A percentile compares a stretch with the other conserved stretches of the same genome.
phyloP scores from a whole-genome alignment of 2,888 invertebrate species.

The Caenorhabditis sp. region DNA sequence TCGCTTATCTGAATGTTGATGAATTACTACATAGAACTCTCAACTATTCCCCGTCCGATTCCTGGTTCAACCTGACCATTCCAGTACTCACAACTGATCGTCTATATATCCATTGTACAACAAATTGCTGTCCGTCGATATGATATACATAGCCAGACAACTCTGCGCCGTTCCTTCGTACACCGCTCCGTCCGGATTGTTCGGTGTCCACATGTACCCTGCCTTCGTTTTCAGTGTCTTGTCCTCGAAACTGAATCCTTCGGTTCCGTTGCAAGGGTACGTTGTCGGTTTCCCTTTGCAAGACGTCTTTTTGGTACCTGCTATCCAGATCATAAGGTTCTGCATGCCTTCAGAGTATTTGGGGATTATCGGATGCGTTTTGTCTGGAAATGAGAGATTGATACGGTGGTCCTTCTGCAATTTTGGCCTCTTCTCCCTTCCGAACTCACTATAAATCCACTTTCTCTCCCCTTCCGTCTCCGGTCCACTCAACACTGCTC shows the following conservation, averaged over 20 bases:
- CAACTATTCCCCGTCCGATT: background rate
- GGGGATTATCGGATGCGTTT: background rate
- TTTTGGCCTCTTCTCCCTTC: no score
- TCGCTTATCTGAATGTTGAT: no score
- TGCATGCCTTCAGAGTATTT: no score
- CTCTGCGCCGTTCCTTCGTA: background rate
- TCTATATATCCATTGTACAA: background rate
- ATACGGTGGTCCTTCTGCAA: background rate
- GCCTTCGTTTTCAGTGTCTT: background rate
- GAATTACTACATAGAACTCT: no score
- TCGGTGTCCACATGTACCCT: conserved; percentile 4
- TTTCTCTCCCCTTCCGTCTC: background rate
- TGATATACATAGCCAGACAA: conserved; percentile 23
- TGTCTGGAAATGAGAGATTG: background rate
- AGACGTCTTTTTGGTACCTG: conserved; percentile 4
- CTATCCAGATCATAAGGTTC: conserved; percentile 2
- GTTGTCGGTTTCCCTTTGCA: background rate
- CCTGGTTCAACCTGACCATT: background rate
- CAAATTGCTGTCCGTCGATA: background rate
- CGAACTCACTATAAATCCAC: background rate
- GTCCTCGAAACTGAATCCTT: conserved; percentile 14
- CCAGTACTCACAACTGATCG: conserved; percentile 13
- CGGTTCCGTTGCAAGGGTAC: conserved; percentile 7
- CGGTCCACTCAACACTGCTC: conserved; percentile 14
- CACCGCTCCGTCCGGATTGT: conserved; percentile 11